Conservation (phyloP, 1,140 invertebrate genomes). For the Calephelis virginiensis region DNA sequence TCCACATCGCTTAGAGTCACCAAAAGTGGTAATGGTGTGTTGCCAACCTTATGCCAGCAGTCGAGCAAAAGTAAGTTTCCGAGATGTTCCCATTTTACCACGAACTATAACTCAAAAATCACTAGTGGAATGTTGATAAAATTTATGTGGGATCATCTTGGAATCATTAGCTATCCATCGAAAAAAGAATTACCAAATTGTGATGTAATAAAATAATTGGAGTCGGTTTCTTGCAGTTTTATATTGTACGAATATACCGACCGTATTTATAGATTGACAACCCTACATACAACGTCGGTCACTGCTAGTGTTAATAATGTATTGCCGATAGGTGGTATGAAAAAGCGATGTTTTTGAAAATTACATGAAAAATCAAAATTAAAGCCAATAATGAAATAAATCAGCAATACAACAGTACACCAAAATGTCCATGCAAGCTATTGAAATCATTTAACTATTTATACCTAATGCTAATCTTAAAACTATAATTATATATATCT, state of each 20-base stretch:
- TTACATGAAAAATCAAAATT: slow-evolving; percentile 41
- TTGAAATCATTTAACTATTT: not conserved
- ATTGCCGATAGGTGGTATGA: slow-evolving; percentile 47
- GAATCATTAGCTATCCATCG: no score
- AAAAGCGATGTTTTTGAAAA: slow-evolving; percentile 48
- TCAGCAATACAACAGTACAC: slow-evolving; percentile 58
- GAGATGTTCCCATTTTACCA: no score
- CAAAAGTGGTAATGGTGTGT: no score
- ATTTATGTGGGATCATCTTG: no score
- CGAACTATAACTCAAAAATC: no score
- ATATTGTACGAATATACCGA: not conserved
- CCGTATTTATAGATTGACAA: not conserved
- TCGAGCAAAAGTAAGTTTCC: no score
- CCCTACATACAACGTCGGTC: slow-evolving; percentile 22
- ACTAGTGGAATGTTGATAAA: no score
- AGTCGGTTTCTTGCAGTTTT: not conserved
- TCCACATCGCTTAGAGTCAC: no score
- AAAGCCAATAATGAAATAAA: slow-evolving; percentile 56
- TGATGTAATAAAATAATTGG: not conserved
- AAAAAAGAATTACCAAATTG: no score
- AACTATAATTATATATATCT: not conserved
- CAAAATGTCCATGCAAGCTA: slow-evolving; percentile 7
- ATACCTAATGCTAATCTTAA: not conserved
- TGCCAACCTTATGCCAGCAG: no score
- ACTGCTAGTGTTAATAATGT: slow-evolving; percentile 37